Evolutionary conservation across 2,888 invertebrate species (phyloP).

Genomic region (Scaptomyza tumidula): DNA sequence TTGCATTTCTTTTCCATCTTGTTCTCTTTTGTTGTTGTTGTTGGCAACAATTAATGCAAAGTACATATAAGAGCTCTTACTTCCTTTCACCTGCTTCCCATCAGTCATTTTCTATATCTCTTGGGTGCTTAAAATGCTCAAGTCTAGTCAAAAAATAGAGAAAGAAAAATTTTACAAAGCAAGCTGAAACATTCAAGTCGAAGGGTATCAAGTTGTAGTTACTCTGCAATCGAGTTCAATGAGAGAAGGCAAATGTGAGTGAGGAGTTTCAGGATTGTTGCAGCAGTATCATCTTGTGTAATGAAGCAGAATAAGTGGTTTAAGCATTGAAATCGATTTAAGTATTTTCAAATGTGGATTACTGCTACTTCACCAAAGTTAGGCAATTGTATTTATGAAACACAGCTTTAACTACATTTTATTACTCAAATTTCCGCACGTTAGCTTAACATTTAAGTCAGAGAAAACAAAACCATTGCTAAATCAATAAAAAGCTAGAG

Average conservation of each 20-base stretch:
- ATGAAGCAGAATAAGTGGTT: too few relatives aligned
- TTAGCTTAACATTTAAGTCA: neutral
- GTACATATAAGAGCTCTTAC: slow-evolving; percentile 1
- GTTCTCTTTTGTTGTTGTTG: slow-evolving; percentile 3
- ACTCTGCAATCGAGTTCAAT: neutral
- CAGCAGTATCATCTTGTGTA: neutral
- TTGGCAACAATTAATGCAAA: slow-evolving; percentile 65
- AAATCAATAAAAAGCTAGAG: slow-evolving; percentile 9
- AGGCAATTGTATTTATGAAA: too few relatives aligned
- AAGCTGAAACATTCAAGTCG: neutral
- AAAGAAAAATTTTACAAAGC: neutral
- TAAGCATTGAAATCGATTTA: too few relatives aligned
- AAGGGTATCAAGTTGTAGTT: neutral
- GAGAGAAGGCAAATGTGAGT: neutral
- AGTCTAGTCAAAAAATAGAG: neutral
- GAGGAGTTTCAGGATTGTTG: neutral
- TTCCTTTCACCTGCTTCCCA: neutral
- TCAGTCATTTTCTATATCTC: neutral
- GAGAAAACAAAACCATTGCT: slow-evolving; percentile 1
- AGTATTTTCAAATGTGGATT: too few relatives aligned
- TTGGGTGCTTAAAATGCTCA: neutral
- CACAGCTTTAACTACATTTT: neutral
- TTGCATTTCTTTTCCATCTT: neutral
- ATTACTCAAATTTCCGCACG: neutral
- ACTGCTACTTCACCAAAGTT: too few relatives aligned